Conservation (phyloP, 2,113 vertebrate species). For the Mormyrus iriodes region DNA sequence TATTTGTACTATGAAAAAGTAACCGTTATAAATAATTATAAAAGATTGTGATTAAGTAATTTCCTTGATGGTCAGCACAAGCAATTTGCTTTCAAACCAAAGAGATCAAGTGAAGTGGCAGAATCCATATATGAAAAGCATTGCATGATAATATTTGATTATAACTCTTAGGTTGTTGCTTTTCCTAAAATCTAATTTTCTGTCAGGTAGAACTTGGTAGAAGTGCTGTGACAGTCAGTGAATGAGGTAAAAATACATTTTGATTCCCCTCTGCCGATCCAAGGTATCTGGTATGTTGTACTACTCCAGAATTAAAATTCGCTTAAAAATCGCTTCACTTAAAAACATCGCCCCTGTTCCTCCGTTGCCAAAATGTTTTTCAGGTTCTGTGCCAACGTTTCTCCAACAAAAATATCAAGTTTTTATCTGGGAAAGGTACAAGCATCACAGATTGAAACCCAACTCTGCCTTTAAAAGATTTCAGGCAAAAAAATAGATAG, state of each 20-base stretch:
- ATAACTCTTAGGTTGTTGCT: not conserved
- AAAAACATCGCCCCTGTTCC: not conserved
- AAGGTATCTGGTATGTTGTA: not conserved
- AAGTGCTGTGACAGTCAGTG: not conserved
- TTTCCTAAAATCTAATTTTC: not conserved
- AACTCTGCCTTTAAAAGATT: not conserved
- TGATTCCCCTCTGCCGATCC: not conserved
- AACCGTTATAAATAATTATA: not conserved
- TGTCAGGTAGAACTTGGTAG: not conserved
- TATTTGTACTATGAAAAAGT: not conserved
- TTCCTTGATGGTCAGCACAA: not conserved
- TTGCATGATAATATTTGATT: not conserved
- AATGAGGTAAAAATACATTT: not conserved
- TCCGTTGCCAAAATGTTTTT: not conserved
- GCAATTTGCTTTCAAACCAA: not conserved
- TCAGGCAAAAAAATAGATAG: not conserved
- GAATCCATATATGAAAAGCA: not conserved
- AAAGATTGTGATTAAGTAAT: not conserved
- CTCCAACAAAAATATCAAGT: not conserved
- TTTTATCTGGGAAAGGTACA: not conserved
- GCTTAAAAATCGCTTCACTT: not conserved
- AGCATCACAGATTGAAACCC: not conserved
- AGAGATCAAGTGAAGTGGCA: not conserved
- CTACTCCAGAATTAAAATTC: not conserved
- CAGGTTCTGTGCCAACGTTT: not conserved